Percentiles rank a stretch among this genome's conserved stretches.
Evolutionary conservation across 2,113 vertebrate genomes (phyloP).

Genomic region (Taxidea taxus): DNA sequence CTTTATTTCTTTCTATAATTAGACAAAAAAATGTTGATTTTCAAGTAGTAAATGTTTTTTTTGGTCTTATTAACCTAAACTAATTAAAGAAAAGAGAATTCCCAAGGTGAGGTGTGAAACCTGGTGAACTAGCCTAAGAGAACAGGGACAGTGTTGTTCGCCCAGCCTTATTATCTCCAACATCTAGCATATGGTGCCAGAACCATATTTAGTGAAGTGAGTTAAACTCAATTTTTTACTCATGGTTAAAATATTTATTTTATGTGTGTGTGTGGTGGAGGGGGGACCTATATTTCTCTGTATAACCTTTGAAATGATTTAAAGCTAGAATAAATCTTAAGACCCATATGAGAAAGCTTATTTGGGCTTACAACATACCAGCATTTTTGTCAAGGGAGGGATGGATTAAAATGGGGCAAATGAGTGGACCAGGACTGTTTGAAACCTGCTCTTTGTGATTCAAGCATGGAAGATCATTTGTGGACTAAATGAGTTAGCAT

Average conservation of each 20-base stretch:
- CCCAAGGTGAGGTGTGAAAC: neutral
- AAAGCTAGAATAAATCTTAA: neutral
- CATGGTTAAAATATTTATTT: slow-evolving; percentile 37
- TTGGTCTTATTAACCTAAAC: neutral
- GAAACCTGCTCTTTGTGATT: neutral
- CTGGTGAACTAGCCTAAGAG: neutral
- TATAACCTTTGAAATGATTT: neutral
- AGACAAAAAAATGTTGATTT: neutral
- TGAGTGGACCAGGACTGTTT: neutral
- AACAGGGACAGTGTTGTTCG: neutral
- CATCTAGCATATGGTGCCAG: neutral
- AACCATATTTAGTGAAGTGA: neutral
- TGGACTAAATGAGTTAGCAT: neutral
- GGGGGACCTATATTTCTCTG: neutral
- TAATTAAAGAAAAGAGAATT: neutral
- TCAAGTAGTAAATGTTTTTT: neutral
- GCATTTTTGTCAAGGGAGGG: neutral
- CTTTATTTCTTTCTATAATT: slow-evolving; percentile 4
- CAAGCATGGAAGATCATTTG: neutral
- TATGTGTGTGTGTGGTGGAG: neutral
- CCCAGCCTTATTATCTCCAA: neutral
- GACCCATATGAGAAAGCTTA: neutral
- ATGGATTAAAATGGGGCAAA: neutral
- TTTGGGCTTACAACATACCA: neutral
- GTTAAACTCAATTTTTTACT: neutral